Base-by-base conservation (phyloP, 2,113 vertebrate genomes). In the Procapra przewalskii region DNA sequence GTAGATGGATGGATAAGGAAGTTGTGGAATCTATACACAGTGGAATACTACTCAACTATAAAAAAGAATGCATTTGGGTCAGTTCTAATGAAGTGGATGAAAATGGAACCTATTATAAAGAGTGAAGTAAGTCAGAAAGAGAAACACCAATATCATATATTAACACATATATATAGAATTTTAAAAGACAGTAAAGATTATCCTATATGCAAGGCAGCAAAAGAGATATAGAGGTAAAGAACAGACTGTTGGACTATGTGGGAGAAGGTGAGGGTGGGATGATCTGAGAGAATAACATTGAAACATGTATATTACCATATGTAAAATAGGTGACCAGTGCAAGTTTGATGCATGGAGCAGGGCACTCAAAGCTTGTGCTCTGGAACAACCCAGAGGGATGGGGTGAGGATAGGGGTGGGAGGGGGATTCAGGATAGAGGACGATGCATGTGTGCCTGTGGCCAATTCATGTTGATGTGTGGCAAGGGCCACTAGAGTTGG, bases 391-490 rank as follows among this genome's bases (percentile, higher is more conserved):
- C n/a, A 71, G n/a, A 71, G 19, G n/a, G 67, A 71, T 6, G 19
- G n/a, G 9, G 19, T 36, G n/a, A 12, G 67, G 67, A 11, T 19
- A 9, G 19, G 36, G 64, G 64, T 11, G 19, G n/a, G n/a, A 71
- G 64, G 19, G 17, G n/a, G n/a, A 64, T 36, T 71, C 19, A 71
- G n/a, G 19, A 71, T 21, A 19, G n/a, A 21, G 17, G n/a, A 4
- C 10, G n/a, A 36, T 0, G 0, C n/a, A 12, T 23, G 9, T 36
- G 64, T 12, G 19, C 64, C n/a, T 71, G n/a, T 36, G n/a, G n/a
- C 9, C 23, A 71, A 71, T 71, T 71, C 64, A 71, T 11, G n/a
- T 11, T 71, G 64, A 71, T 36, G 64, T 71, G 64, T 36, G n/a
- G n/a, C n/a, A 71, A n/a, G 17, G 19, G n/a, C 64, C 64, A 71